phyloP scores from a whole-genome alignment of 2,888 invertebrate genomes.

The Eurytoma californica region DNA sequence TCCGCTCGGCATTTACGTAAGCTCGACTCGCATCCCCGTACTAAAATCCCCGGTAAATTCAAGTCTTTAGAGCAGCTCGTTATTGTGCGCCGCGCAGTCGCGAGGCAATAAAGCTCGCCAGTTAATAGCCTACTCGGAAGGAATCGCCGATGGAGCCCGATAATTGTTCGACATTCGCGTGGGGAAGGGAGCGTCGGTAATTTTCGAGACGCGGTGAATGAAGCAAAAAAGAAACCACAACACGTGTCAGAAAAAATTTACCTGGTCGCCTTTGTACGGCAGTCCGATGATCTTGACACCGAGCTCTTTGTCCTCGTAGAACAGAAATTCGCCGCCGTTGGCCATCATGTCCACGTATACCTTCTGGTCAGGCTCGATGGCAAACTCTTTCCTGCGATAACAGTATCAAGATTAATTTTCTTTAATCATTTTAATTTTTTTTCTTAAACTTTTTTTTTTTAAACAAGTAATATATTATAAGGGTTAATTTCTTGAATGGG shows the following conservation, averaged over 20 bases:
- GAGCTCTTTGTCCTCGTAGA: slow-evolving; percentile 76
- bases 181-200: background rate
- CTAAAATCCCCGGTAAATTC: too few species aligned
- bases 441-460: too few species aligned
- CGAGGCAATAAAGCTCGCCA: background rate
- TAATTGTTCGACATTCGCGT: background rate
- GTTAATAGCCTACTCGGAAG: slow-evolving; percentile 3
- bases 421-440: slow-evolving; percentile 5
- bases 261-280: slow-evolving; percentile 83
- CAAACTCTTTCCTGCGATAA: slow-evolving; percentile 77
- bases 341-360: slow-evolving; percentile 81
- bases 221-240: background rate
- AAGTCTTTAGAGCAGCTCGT: background rate
- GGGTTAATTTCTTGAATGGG: too few species aligned
- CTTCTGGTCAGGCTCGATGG: slow-evolving; percentile 63
- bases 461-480: background rate
- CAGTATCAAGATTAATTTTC: too few species aligned
- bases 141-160: background rate
- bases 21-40: too few species aligned
- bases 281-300: slow-evolving; percentile 81
- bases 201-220: background rate
- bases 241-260: slow-evolving; percentile 60
- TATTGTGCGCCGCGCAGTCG: background rate
- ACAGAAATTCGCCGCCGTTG: slow-evolving; percentile 79
- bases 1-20: too few species aligned